phyloP scores from a whole-genome alignment of 1,140 invertebrate species.

The Bombus picipes region DNA sequence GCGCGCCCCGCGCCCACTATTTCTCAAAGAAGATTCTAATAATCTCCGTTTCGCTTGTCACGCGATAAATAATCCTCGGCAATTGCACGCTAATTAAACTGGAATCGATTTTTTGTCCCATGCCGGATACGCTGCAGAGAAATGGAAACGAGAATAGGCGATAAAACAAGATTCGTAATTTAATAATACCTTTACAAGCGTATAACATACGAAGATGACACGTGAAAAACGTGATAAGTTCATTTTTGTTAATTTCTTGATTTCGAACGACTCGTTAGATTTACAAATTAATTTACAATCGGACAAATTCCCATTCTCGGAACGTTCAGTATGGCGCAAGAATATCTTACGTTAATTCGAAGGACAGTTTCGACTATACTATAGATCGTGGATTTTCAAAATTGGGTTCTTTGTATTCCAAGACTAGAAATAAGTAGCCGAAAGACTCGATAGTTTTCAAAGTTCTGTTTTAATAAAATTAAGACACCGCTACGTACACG shows the following conservation, averaged over 20 bases:
- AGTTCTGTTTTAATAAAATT: too few species aligned
- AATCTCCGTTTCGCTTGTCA: constrained; percentile 29
- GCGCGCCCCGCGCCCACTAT: not conserved
- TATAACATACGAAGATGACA: not conserved
- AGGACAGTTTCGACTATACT: too few species aligned
- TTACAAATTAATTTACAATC: too few species aligned
- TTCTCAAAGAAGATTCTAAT: constrained; percentile 39
- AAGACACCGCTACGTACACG: too few species aligned
- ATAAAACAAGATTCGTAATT: not conserved
- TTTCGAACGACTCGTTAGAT: not conserved
- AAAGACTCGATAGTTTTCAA: too few species aligned
- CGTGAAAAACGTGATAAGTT: not conserved
- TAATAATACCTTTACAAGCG: not conserved
- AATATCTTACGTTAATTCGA: too few species aligned
- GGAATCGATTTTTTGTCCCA: not conserved
- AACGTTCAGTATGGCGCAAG: too few species aligned
- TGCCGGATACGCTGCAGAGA: not conserved
- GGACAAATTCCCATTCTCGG: too few species aligned
- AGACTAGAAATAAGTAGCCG: too few species aligned
- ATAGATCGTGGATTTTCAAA: too few species aligned
- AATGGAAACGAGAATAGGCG: not conserved
- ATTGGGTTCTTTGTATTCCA: too few species aligned
- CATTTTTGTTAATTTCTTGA: not conserved
- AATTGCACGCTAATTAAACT: constrained; percentile 44
- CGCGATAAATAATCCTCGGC: constrained; percentile 15